Evolutionary conservation across 1,140 invertebrate genomes (phyloP).

Genomic region (Atta texana): DNA sequence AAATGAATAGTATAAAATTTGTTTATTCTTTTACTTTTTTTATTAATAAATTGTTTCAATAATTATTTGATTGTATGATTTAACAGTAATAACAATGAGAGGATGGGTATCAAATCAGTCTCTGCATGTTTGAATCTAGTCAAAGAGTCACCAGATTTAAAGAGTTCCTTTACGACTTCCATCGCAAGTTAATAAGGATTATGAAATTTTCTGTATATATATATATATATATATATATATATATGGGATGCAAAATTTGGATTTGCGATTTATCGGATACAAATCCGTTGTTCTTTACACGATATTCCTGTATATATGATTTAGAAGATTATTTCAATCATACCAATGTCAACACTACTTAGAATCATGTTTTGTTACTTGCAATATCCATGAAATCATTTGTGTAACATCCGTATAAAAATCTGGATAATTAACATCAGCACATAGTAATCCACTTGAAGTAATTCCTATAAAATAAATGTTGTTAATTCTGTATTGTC

Average conservation of each 20-base stretch:
- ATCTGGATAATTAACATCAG: constrained; percentile 22
- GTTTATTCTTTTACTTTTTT: background rate
- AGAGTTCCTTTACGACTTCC: too few relatives aligned
- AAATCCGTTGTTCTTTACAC: too few relatives aligned
- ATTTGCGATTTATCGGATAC: too few relatives aligned
- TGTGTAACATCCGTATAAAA: constrained; percentile 33
- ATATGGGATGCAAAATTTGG: too few relatives aligned
- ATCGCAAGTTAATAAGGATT: too few relatives aligned
- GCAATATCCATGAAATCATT: constrained; percentile 24
- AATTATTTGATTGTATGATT: background rate
- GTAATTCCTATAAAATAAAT: constrained; percentile 35
- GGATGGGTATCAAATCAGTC: too few relatives aligned
- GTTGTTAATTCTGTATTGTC: background rate
- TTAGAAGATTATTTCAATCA: background rate
- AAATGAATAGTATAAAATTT: background rate
- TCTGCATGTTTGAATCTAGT: too few relatives aligned
- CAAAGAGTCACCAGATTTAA: too few relatives aligned
- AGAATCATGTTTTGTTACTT: constrained; percentile 18
- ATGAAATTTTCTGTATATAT: too few relatives aligned
- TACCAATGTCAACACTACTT: constrained; percentile 19
- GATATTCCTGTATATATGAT: background rate
- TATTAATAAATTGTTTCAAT: too few relatives aligned
- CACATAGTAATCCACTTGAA: constrained; percentile 13
- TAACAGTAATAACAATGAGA: too few relatives aligned
- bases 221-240: too few relatives aligned